These are phyloP conservation scores for Tachysurus vachellii DNA, from an alignment of 2,113 vertebrate genomes.

Conservation along the genomic window DNA sequence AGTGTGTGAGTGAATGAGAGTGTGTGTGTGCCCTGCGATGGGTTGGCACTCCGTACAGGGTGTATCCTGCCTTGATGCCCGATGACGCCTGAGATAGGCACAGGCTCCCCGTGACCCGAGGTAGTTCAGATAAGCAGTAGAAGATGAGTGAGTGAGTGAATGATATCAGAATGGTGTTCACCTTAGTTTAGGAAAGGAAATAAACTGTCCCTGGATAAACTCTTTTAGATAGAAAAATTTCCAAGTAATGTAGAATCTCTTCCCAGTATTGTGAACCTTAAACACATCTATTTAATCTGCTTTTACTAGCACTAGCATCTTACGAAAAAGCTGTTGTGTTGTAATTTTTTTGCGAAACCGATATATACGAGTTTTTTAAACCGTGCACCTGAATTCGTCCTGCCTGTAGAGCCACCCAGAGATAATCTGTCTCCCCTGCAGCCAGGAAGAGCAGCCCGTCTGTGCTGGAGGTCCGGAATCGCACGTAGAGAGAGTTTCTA, in stretches of 20 bases:
- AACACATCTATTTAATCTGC: background rate
- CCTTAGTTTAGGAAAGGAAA: background rate
- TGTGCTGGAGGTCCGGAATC: conserved; percentile 78
- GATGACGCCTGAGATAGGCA: too few relatives aligned
- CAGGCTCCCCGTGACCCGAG: too few relatives aligned
- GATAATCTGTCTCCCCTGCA: conserved; percentile 76
- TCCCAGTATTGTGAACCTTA: background rate
- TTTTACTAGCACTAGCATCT: too few relatives aligned
- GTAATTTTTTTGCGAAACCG: background rate
- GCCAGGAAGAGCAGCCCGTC: conserved; percentile 84
- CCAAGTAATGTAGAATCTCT: background rate
- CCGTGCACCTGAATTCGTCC: conserved; percentile 74
- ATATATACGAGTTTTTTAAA: background rate
- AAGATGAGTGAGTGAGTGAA: too few relatives aligned
- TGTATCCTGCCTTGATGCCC: too few relatives aligned
- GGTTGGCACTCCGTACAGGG: too few relatives aligned
- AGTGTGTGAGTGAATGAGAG: too few relatives aligned
- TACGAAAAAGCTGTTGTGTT: background rate
- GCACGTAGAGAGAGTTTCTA: conserved; percentile 75
- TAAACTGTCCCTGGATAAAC: background rate
- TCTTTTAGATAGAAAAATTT: background rate
- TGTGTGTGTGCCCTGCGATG: too few relatives aligned
- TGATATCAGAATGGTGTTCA: conserved; percentile 1
- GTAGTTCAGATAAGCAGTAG: too few relatives aligned
- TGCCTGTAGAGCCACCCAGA: conserved; percentile 78